Evolutionary conservation across 1,140 invertebrate species (phyloP).

Genomic region (Xylocopa sonorina): DNA sequence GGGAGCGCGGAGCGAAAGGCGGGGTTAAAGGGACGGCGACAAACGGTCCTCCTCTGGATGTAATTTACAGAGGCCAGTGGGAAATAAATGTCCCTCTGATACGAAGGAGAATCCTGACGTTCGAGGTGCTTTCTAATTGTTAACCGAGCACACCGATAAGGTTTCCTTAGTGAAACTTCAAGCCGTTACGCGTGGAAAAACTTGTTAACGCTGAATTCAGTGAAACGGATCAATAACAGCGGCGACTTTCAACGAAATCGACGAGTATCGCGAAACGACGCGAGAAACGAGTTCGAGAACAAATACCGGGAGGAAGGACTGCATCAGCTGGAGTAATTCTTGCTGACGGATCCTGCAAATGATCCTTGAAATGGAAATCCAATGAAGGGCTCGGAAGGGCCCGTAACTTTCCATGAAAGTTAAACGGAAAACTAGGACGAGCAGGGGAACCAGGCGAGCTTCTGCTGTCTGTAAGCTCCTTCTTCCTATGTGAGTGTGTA

Average conservation of each 20-base stretch:
- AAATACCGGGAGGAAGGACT: not conserved
- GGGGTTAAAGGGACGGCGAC: conserved; percentile 7
- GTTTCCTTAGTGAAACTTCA: not conserved
- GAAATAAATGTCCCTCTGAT: not conserved
- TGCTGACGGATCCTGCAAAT: not conserved
- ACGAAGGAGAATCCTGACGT: not conserved
- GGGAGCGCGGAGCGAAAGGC: not conserved
- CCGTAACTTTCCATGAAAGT: not conserved
- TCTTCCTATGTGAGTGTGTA: too few relatives aligned
- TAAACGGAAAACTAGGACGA: not conserved
- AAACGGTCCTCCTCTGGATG: not conserved
- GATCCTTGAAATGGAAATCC: not conserved
- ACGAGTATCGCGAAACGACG: not conserved
- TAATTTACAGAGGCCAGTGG: not conserved
- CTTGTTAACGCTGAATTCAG: not conserved
- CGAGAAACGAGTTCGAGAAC: not conserved
- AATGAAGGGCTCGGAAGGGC: not conserved
- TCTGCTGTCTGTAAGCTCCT: not conserved
- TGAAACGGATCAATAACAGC: not conserved
- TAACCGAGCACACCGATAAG: not conserved
- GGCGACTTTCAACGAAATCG: not conserved
- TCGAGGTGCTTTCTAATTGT: not conserved
- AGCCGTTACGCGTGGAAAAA: not conserved
- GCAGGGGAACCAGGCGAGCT: not conserved
- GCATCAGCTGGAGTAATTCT: not conserved